Conservation (phyloP, 1,140 invertebrate genomes). For the Galleria mellonella region DNA sequence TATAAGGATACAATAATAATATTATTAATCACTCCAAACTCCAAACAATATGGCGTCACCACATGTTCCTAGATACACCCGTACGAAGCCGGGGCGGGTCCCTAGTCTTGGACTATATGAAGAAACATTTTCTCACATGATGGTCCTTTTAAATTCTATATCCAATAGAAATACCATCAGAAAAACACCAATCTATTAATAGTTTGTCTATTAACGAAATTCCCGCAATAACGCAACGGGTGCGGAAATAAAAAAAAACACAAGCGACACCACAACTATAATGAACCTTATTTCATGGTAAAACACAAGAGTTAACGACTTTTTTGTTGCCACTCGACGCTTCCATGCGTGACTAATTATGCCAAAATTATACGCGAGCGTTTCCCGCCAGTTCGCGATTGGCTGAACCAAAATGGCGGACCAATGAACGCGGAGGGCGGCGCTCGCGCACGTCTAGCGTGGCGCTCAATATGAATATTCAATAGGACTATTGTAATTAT, state of each 20-base stretch:
- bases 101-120: no score
- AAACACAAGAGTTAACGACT: background rate
- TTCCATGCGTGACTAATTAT: slow-evolving; percentile 66
- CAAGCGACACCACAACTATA: background rate
- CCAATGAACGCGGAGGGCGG: slow-evolving; percentile 62
- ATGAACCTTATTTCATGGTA: background rate
- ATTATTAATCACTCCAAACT: no score
- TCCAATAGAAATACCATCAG: no score
- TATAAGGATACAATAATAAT: no score
- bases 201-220: background rate
- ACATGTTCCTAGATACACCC: no score
- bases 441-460: slow-evolving; percentile 46
- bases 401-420: slow-evolving; percentile 40
- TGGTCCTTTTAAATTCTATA: no score
- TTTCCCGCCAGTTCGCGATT: slow-evolving; percentile 37
- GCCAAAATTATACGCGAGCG: slow-evolving; percentile 56
- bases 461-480: slow-evolving; percentile 45
- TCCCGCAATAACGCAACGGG: slow-evolving; percentile 2
- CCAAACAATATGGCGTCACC: no score
- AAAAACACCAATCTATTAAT: no score
- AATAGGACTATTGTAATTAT: slow-evolving; percentile 11
- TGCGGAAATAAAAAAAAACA: slow-evolving; percentile 9
- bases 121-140: no score
- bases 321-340: slow-evolving; percentile 21
- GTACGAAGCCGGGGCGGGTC: no score